Evolutionary conservation across 2,888 invertebrate genomes (phyloP), one percentile per base, ranked within the genome.

Genomic region (Hyalella azteca): DNA sequence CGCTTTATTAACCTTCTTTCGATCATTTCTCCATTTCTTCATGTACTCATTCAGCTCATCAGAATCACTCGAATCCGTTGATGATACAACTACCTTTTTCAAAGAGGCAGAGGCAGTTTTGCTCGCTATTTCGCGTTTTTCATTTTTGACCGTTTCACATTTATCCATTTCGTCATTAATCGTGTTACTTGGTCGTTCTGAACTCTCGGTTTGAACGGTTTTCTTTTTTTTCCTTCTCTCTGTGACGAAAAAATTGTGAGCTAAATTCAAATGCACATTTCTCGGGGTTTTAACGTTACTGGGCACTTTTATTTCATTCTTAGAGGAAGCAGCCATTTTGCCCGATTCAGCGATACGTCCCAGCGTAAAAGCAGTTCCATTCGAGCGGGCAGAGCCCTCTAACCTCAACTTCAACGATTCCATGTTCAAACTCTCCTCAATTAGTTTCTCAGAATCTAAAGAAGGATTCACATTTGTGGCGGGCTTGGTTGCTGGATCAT

Each of bases 41-140:
- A 75, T 32, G 75, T 75, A 75, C 40, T 29, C 26, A 26, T 1
- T 36, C 9, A 75, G 45, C n/a, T 41, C 75, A 75, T 75, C 75
- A 45, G 29, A n/a, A n/a, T 75, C 75, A 41, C 75, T 75, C 22
- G 41, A 45, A n/a, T 75, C 75, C 7, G 9, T 15, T 11, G 11
- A 11, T 45, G 9, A 15, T 11, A 29, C 66, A 32, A 2, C 66
- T 36, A 36, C 15, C 7, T 36, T 32, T 7, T 66, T 66, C 19
- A 4, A 19, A 15, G 22, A 9, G 36, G n/a, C 54, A 54, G 19
- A 22, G 9, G 36, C 13, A 36, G 32, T 36, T 9, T n/a, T n/a
- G n/a, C n/a, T n/a, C n/a, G n/a, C n/a, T n/a, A n/a, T n/a, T n/a
- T n/a, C n/a, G n/a, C n/a, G n/a, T n/a, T n/a, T n/a, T n/a, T n/a